Conservation (phyloP, 2,888 invertebrate species). For the Dasypogon diadema region DNA sequence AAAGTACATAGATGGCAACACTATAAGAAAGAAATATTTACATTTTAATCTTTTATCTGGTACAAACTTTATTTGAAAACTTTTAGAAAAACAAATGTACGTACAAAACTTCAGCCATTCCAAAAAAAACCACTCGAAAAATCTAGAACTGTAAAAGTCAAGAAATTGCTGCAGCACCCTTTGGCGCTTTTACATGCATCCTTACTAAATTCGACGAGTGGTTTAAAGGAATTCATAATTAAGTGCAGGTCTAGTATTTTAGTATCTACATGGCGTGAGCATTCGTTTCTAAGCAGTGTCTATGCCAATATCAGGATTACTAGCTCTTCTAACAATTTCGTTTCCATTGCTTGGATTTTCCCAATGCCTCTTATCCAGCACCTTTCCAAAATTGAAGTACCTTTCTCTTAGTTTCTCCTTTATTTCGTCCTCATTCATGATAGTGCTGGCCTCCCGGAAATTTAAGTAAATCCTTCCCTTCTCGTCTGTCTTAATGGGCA, state of each 20-base stretch:
- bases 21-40: no score
- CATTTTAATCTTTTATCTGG: no score
- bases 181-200: no score
- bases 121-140: no score
- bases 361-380: conserved; percentile 65
- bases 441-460: conserved; percentile 67
- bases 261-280: not conserved
- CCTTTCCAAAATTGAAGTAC: conserved; percentile 66
- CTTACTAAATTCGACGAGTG: no score
- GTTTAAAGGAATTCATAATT: no score
- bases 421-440: conserved; percentile 68
- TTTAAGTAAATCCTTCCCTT: conserved; percentile 67
- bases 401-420: conserved; percentile 66
- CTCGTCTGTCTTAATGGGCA: conserved; percentile 68
- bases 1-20: no score
- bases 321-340: conserved; percentile 12
- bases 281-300: not conserved
- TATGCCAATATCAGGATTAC: conserved; percentile 20
- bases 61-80: not conserved
- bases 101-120: not conserved
- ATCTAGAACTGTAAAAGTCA: no score
- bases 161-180: no score
- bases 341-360: conserved; percentile 60
- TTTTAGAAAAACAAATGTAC: not conserved
- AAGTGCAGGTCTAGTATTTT: no score